Evolutionary conservation across 2,113 vertebrate genomes (phyloP), one percentile per base, ranked within the genome.

Genomic region (Phyllostomus hastatus): DNA sequence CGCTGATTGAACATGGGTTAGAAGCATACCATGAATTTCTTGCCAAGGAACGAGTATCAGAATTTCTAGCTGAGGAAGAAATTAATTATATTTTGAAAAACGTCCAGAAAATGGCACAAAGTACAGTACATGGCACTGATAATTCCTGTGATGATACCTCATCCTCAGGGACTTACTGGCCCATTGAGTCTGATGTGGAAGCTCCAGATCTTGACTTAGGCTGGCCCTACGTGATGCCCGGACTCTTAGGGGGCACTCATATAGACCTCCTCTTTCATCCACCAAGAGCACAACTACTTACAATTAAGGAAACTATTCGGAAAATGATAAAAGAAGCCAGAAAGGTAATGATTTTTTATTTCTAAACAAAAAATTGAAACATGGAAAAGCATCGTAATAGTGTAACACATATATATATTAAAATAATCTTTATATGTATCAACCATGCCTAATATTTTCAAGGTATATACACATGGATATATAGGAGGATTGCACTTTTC

Each of bases 81-180:
- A 98, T 99, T 20, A 96, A 98, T 96, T 99, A 99, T 92, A 99
- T 99, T 97, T 98, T 98, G 80, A 98, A 98, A 96, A 99, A 99
- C 17, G 98, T 98, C 31, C 98, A 99, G 94, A 98, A 98, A 92
- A 85, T 98, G 76, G 94, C 96, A 28, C 97, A 98, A 81, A 98
- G 73, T 28, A 94, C 98, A 5, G 15, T 84, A 17, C 98, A 99
- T 80, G 98, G 99, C 22, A 96, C 88, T n/a, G 98, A 98, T n/a
- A 94, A 96, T 75, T 85, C 97, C n/a, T 67, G 52, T 4, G 99
- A 99, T 86, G 99, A 98, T 38, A 95, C 98, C 0, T 99, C 99
- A 12, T 99, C 99, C 38, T 99, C 99, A 0, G 99, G 99, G 89
- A 99, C 99, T 0, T 99, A 99, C 95, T 99, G 99, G 99, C 99